Evolutionary conservation across 2,113 vertebrate species (phyloP).

Genomic region (Telmatochromis sp.): DNA sequence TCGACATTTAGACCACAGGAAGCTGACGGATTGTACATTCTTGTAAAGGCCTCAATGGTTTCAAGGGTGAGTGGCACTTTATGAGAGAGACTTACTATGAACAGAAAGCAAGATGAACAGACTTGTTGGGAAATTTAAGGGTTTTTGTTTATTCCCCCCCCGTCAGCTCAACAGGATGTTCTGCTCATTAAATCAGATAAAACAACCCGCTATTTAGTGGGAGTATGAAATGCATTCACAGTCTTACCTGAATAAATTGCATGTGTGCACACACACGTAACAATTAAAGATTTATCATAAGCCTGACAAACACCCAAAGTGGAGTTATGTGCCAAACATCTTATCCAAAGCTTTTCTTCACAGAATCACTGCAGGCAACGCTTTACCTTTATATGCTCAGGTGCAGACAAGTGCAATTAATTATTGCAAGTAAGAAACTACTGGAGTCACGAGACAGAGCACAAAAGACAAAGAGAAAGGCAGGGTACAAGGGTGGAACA

Average conservation of each 20-base stretch:
- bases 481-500: not conserved
- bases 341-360: not conserved
- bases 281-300: not conserved
- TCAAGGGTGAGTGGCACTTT: not conserved
- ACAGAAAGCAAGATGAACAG: not conserved
- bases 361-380: not conserved
- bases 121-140: not conserved
- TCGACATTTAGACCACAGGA: not conserved
- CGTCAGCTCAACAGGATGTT: not conserved
- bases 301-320: not conserved
- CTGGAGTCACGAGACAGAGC: not conserved
- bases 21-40: not conserved
- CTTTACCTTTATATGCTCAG: not conserved
- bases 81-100: not conserved
- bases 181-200: not conserved
- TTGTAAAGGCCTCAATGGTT: not conserved
- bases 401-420: not conserved
- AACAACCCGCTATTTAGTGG: not conserved
- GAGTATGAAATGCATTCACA: not conserved
- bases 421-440: not conserved
- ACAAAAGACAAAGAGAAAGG: not conserved
- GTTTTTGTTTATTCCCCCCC: accelerated
- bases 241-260: not conserved
- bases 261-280: accelerated
- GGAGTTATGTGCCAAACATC: not conserved